A percentile compares a stretch with the other conserved stretches of the same genome.
phyloP scores from a whole-genome alignment of 2,797 vertebrate species.

The Arvicola amphibius region DNA sequence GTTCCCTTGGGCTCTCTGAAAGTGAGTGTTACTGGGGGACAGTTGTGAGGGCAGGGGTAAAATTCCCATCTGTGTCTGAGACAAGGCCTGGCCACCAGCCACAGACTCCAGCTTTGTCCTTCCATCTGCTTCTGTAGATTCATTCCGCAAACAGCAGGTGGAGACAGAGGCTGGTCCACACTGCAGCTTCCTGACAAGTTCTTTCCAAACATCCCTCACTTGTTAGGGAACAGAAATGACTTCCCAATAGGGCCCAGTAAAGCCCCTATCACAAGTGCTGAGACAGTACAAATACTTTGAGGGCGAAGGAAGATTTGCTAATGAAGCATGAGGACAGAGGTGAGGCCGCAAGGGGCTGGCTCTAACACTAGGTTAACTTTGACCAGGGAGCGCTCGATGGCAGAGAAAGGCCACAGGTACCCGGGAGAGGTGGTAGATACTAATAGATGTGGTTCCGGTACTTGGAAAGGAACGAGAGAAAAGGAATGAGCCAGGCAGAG shows the following conservation, averaged over 20 bases:
- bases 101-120: neutral
- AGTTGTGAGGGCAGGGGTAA: neutral
- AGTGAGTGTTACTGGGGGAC: neutral
- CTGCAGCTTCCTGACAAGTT: rapidly evolving
- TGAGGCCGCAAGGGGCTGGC: too few relatives aligned
- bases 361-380: neutral
- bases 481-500: neutral
- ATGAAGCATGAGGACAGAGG: neutral
- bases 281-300: neutral
- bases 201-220: neutral
- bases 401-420: neutral
- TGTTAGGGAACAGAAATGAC: neutral
- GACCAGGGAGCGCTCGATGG: neutral
- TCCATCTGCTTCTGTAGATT: neutral
- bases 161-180: slow-evolving; percentile 54
- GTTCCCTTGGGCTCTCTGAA: neutral
- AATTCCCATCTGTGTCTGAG: too few relatives aligned
- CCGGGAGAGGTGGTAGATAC: too few relatives aligned
- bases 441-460: rapidly evolving
- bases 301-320: neutral
- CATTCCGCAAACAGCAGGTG: slow-evolving; percentile 57
- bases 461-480: neutral
- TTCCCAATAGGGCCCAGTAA: neutral
- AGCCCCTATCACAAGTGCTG: neutral
- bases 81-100: neutral